phyloP scores from a whole-genome alignment of 2,113 vertebrate genomes.

The Apodemus speciosus region DNA sequence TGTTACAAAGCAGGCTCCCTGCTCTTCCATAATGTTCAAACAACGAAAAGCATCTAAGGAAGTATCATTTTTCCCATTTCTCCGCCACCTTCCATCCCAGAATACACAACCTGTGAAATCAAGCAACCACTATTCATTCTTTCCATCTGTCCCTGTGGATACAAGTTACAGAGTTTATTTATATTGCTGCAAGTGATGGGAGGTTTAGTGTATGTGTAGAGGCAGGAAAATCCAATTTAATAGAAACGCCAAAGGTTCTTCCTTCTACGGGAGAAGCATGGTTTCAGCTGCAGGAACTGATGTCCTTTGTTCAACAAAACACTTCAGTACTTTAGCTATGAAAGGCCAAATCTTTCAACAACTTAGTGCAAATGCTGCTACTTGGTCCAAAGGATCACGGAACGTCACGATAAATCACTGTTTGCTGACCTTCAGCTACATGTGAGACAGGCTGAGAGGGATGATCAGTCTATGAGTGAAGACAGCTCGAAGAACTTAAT shows the following conservation, averaged over 20 bases:
- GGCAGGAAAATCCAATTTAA: conserved; percentile 3
- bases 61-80: background rate
- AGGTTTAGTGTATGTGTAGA: background rate
- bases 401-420: background rate
- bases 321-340: background rate
- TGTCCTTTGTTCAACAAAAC: conserved; percentile 47
- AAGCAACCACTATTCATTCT: background rate
- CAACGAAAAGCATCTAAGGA: background rate
- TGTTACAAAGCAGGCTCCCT: background rate
- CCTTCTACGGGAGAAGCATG: background rate
- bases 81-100: background rate
- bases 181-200: background rate
- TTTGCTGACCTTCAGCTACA: background rate
- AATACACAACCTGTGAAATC: background rate
- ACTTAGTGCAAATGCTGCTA: background rate
- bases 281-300: background rate
- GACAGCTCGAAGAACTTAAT: background rate
- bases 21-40: background rate
- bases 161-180: background rate
- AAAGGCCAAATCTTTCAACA: background rate
- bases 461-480: background rate
- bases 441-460: background rate
- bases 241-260: conserved; percentile 18
- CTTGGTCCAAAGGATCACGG: background rate
- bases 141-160: background rate